phyloP scores from a whole-genome alignment of 2,888 invertebrate genomes.

The Yponomeuta evonymella region DNA sequence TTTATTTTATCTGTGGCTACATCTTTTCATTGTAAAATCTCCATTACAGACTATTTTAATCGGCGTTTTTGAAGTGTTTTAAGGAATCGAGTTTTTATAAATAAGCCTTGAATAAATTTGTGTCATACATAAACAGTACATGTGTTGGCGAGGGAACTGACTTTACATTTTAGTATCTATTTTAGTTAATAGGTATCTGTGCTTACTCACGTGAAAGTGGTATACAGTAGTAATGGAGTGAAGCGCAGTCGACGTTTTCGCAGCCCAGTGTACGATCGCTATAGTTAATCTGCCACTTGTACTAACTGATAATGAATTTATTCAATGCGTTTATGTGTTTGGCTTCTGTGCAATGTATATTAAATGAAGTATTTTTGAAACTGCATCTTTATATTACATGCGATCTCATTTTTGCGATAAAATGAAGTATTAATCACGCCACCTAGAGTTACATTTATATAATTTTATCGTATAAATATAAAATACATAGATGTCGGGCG shows the following conservation, averaged over 20 bases:
- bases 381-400: background rate
- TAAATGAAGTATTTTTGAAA: slow-evolving; percentile 2
- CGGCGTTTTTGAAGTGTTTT: too few species aligned
- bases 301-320: background rate
- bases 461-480: too few species aligned
- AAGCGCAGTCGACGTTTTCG: background rate
- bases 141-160: background rate
- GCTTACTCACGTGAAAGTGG: background rate
- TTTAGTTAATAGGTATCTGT: background rate
- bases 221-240: background rate
- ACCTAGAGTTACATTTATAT: too few species aligned
- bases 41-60: too few species aligned
- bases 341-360: background rate
- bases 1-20: too few species aligned
- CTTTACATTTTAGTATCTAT: background rate
- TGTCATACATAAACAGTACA: background rate
- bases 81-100: background rate
- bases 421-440: too few species aligned
- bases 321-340: slow-evolving; percentile 3
- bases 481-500: too few species aligned
- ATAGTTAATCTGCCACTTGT: background rate
- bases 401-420: background rate
- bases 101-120: background rate
- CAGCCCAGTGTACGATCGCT: background rate
- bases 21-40: too few species aligned